Conservation (phyloP, 2,113 vertebrate genomes). For the Pheucticus melanocephalus region DNA sequence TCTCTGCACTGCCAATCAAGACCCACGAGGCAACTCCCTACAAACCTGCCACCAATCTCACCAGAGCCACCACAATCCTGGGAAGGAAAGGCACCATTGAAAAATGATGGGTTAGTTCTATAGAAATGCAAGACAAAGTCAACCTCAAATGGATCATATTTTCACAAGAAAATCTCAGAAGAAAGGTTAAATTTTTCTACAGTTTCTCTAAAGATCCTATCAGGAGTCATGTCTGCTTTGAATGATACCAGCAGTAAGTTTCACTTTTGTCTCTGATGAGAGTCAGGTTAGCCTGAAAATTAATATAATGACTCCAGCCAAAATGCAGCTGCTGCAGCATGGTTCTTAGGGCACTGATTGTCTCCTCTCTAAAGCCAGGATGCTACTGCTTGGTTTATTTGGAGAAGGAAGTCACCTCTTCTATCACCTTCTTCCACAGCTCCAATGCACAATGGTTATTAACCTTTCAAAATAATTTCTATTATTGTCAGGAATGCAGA, state of each 20-base stretch:
- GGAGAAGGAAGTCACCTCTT: neutral
- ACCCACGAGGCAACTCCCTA: neutral
- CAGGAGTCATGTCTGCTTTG: neutral
- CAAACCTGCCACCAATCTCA: neutral
- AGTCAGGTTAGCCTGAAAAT: neutral
- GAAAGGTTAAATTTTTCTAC: neutral
- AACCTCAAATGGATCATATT: neutral
- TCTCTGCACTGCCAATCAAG: slow-evolving; percentile 30
- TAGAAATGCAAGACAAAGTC: neutral
- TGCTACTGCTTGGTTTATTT: neutral
- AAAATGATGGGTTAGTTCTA: neutral
- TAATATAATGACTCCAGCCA: neutral
- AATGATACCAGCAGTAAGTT: neutral
- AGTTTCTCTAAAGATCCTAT: neutral
- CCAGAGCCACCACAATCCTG: neutral
- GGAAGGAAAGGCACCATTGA: neutral
- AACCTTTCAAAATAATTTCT: slow-evolving; percentile 20
- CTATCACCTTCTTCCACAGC: neutral
- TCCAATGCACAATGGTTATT: neutral
- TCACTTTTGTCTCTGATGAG: neutral
- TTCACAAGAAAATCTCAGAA: neutral
- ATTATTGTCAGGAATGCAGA: neutral
- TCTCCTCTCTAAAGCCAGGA: neutral
- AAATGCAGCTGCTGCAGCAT: neutral
- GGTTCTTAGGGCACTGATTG: neutral